Conservation (phyloP, 2,797 vertebrate species). For the Leuciscus waleckii region DNA sequence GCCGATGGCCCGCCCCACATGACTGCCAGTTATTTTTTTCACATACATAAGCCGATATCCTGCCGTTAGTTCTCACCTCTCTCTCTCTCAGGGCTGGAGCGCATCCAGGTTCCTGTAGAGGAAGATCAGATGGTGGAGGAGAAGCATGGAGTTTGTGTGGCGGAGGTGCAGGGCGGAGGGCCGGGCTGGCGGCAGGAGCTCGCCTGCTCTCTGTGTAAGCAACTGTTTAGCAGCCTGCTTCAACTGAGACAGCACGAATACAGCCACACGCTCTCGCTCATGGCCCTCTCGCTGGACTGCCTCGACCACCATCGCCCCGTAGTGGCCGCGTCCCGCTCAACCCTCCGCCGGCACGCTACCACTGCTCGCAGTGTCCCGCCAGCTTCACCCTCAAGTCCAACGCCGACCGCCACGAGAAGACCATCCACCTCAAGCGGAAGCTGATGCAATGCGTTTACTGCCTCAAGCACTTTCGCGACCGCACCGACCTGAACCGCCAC, state of each 20-base stretch:
- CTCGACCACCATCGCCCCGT: constrained; percentile 56
- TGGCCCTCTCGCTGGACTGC: constrained; percentile 76
- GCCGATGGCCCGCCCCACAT: constrained; percentile 16
- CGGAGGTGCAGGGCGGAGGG: constrained; percentile 67
- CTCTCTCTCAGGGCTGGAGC: constrained; percentile 71
- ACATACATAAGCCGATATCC: constrained; percentile 55
- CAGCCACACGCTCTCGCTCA: constrained; percentile 75
- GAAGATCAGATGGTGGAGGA: constrained; percentile 77
- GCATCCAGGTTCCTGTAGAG: constrained; percentile 66
- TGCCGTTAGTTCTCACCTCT: constrained; percentile 51
- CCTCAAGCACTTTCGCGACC: constrained; percentile 79
- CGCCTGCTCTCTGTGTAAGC: constrained; percentile 84
- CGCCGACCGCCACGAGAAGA: constrained; percentile 83
- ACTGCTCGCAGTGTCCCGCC: constrained; percentile 82
- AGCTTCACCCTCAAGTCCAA: constrained; percentile 89
- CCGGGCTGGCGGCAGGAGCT: constrained; percentile 71
- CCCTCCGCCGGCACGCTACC: constrained; percentile 74
- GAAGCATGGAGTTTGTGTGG: constrained; percentile 68
- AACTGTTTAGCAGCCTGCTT: constrained; percentile 79
- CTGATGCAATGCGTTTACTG: constrained; percentile 83
- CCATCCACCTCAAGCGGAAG: constrained; percentile 83
- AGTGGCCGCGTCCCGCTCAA: constrained; percentile 58
- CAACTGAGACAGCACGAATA: constrained; percentile 82
- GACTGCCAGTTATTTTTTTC: constrained; percentile 54
- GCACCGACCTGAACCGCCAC: constrained; percentile 81